Evolutionary conservation across 2,797 vertebrate genomes (phyloP).

Genomic region (Tympanoctomys barrerae): DNA sequence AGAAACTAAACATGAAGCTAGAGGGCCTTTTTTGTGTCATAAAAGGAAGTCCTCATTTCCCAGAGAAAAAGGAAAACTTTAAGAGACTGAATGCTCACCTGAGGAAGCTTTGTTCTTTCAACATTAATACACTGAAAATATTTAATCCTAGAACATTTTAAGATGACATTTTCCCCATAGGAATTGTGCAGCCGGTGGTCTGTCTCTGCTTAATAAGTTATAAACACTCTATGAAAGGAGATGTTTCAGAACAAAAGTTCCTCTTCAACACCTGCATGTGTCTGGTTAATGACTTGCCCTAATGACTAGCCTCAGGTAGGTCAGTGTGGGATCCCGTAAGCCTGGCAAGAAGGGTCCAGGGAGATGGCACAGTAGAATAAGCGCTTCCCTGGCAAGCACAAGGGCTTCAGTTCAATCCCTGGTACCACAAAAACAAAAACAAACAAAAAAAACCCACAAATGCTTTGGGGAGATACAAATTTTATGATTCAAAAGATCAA

Average conservation of each 20-base stretch:
- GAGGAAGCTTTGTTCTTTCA: not conserved
- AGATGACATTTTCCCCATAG: not conserved
- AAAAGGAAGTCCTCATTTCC: not conserved
- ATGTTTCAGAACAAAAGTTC: not conserved
- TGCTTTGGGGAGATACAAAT: not conserved
- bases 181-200: not conserved
- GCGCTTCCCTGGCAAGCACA: too few species aligned
- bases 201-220: not conserved
- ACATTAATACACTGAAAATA: not conserved
- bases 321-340: not conserved
- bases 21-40: not conserved
- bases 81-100: not conserved
- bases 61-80: not conserved
- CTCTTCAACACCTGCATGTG: not conserved
- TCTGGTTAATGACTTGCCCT: not conserved
- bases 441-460: not conserved
- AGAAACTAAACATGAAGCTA: not conserved
- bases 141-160: not conserved
- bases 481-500: not conserved
- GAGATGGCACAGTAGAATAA: too few species aligned
- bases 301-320: too few species aligned
- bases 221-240: fast-evolving
- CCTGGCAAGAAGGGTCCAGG: too few species aligned
- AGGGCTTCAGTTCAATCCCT: too few species aligned
- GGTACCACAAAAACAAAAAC: too few species aligned